Evolutionary conservation across 2,797 vertebrate species (phyloP).

Genomic region (Rhinella marina): DNA sequence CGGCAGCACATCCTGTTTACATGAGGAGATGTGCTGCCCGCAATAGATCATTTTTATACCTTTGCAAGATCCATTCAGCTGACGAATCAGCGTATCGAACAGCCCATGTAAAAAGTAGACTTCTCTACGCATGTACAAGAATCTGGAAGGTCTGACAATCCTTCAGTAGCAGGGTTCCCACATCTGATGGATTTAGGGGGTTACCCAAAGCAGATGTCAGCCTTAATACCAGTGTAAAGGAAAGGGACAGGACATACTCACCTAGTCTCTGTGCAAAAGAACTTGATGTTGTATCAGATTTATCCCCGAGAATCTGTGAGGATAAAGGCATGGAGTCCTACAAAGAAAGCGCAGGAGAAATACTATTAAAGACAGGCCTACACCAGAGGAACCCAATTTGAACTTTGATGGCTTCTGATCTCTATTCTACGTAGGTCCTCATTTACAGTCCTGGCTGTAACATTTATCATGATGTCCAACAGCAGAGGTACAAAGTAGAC

Average conservation of each 20-base stretch:
- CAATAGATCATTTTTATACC: too few species aligned
- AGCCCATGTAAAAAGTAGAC: background rate
- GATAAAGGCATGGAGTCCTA: slow-evolving; percentile 89
- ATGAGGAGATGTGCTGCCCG: too few species aligned
- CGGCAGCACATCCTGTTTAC: too few species aligned
- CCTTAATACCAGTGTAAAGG: background rate
- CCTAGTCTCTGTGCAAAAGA: slow-evolving; percentile 88
- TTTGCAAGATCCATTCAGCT: too few species aligned
- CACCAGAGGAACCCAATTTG: background rate
- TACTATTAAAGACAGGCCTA: background rate
- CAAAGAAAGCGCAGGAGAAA: slow-evolving; percentile 60
- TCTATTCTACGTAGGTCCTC: too few species aligned
- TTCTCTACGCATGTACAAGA: background rate
- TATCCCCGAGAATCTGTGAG: slow-evolving; percentile 85
- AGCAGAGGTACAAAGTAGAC: too few species aligned
- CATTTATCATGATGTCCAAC: too few species aligned
- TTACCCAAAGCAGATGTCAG: background rate
- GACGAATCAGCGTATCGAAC: too few species aligned
- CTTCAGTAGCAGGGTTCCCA: too few species aligned
- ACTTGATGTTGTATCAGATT: slow-evolving; percentile 83
- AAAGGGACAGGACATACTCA: slow-evolving; percentile 67
- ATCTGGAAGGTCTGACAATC: background rate
- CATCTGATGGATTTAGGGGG: background rate
- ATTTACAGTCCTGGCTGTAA: too few species aligned
- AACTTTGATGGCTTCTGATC: too few species aligned